Conservation (phyloP, 2,113 vertebrate genomes). For the Cranoglanis bouderius region DNA sequence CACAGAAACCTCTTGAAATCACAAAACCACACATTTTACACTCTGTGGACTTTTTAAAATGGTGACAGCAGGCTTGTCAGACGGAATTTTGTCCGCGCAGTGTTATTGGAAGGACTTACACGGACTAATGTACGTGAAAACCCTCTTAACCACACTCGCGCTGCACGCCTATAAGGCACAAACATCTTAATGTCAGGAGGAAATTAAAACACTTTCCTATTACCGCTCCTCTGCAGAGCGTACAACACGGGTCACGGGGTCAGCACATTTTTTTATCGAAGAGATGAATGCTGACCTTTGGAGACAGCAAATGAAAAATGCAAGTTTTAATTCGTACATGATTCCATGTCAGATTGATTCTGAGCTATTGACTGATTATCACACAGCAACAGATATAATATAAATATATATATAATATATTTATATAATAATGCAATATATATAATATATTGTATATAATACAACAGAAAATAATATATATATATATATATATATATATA, state of each 20-base stretch:
- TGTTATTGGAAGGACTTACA: neutral
- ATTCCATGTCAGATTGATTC: conserved; percentile 40
- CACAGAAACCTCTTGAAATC: neutral
- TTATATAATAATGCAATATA: too few relatives aligned
- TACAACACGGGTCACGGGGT: conserved; percentile 80
- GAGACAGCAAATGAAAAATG: conserved; percentile 57
- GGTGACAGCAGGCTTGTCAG: neutral
- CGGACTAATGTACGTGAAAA: neutral
- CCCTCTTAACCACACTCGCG: conserved; percentile 75
- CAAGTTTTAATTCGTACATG: conserved; percentile 45
- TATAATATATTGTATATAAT: too few relatives aligned
- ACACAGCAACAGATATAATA: neutral
- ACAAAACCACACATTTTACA: neutral
- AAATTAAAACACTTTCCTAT: conserved; percentile 94
- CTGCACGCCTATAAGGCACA: conserved; percentile 93
- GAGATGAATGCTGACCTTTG: conserved; percentile 76
- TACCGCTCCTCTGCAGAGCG: conserved; percentile 80
- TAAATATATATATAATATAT: too few relatives aligned
- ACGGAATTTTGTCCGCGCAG: neutral
- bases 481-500: too few relatives aligned
- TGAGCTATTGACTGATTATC: conserved; percentile 41
- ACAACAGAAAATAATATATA: neutral
- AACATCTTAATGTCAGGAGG: conserved; percentile 95
- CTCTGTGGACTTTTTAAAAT: neutral
- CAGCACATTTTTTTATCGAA: conserved; percentile 76